These are phyloP conservation scores for Leucoraja ocellata DNA, from an alignment of 2,797 vertebrate species.

Conservation along the genomic window DNA sequence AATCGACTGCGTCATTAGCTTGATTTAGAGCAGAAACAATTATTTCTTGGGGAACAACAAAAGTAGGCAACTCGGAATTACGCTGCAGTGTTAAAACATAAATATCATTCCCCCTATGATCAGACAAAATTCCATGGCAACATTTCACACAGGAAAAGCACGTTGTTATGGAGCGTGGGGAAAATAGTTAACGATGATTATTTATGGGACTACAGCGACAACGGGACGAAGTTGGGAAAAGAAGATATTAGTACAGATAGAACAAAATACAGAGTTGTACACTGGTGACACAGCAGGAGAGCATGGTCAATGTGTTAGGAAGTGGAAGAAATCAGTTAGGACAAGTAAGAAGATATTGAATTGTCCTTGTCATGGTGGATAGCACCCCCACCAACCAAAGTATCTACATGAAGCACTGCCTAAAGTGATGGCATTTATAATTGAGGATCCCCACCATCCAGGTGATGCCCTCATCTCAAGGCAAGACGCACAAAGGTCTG, in stretches of 20 bases:
- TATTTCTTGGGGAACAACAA: conserved; percentile 47
- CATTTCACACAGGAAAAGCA: background rate
- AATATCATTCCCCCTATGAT: background rate
- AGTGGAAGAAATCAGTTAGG: background rate
- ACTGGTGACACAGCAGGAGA: background rate
- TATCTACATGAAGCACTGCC: too few relatives aligned
- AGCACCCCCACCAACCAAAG: background rate
- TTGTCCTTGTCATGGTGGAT: background rate
- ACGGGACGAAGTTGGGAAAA: background rate
- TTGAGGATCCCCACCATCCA: too few relatives aligned
- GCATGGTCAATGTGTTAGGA: background rate
- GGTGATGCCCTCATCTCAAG: too few relatives aligned
- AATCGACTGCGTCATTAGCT: conserved; percentile 40
- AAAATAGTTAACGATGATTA: background rate
- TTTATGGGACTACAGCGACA: background rate
- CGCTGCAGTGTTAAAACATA: background rate
- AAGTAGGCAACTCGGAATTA: conserved; percentile 14
- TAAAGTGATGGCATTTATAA: too few relatives aligned
- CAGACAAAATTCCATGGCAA: background rate
- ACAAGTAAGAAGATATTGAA: background rate
- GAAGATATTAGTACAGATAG: background rate
- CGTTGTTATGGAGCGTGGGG: background rate
- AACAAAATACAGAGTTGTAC: background rate
- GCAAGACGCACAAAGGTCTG: too few relatives aligned
- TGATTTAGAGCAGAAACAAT: conserved; percentile 46